phyloP scores from a whole-genome alignment of 2,113 vertebrate species.

The Theristicus caerulescens region DNA sequence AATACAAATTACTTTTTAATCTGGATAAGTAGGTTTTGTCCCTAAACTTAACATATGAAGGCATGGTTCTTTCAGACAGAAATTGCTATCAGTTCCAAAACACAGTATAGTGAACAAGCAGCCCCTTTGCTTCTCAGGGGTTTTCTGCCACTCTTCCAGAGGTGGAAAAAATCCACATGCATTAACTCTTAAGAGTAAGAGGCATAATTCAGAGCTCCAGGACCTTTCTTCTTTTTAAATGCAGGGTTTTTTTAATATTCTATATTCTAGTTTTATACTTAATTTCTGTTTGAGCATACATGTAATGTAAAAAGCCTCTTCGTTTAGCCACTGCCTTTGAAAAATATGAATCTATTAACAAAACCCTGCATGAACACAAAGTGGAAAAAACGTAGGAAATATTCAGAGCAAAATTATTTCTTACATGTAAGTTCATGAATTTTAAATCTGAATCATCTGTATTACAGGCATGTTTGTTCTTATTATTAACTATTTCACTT shows the following conservation, averaged over 20 bases:
- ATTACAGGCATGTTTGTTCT: neutral
- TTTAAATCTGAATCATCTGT: neutral
- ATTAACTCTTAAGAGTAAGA: neutral
- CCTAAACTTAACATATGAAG: neutral
- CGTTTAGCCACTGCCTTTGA: neutral
- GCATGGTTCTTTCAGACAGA: neutral
- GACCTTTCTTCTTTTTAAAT: neutral
- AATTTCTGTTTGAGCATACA: neutral
- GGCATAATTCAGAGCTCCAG: neutral
- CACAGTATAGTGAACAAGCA: neutral
- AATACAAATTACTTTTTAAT: slow-evolving; percentile 18
- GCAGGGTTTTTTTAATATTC: neutral
- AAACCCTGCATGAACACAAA: neutral
- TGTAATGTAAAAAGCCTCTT: neutral
- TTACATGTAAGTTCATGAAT: neutral
- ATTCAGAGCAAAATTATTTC: neutral
- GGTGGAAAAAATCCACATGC: neutral
- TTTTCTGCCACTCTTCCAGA: neutral
- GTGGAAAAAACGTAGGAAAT: neutral
- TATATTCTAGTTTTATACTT: neutral
- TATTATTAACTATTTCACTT: neutral
- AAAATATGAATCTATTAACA: neutral
- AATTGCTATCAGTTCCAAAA: neutral
- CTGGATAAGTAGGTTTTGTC: slow-evolving; percentile 4
- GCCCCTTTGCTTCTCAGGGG: neutral